Evolutionary conservation across 2,797 vertebrate species (phyloP).

Genomic region (Psittacula echo): DNA sequence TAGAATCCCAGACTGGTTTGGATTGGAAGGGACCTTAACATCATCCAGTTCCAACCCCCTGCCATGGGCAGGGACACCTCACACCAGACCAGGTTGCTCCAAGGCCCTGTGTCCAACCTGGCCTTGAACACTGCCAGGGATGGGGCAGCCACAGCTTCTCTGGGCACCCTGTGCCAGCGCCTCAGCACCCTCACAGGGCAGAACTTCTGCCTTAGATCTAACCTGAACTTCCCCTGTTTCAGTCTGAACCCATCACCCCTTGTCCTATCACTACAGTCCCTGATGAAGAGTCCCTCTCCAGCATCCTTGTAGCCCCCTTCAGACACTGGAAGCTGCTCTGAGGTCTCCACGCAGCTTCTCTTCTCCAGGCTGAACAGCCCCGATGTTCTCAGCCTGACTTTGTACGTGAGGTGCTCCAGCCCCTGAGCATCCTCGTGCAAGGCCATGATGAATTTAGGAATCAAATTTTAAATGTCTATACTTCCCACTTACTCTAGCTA

Average conservation of each 20-base stretch:
- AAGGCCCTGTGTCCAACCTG: not conserved
- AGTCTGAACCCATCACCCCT: too few species aligned
- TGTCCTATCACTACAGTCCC: too few species aligned
- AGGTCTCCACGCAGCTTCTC: not conserved
- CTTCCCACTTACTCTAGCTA: not conserved
- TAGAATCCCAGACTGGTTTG: not conserved
- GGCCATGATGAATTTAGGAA: not conserved
- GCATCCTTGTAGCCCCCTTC: too few species aligned
- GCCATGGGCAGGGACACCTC: not conserved
- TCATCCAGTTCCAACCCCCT: not conserved
- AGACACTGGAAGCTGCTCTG: not conserved
- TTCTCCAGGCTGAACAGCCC: not conserved
- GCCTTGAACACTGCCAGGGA: not conserved
- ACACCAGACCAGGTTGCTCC: not conserved
- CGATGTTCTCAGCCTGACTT: not conserved
- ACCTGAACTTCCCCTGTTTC: too few species aligned
- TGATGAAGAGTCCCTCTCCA: too few species aligned
- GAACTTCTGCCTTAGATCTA: too few species aligned
- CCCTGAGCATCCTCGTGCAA: not conserved
- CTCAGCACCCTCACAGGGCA: too few species aligned
- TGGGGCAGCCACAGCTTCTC: too few species aligned
- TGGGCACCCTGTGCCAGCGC: too few species aligned
- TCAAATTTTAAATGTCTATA: not conserved
- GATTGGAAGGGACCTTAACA: not conserved
- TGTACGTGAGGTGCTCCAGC: not conserved